phyloP scores from a whole-genome alignment of 2,797 vertebrate species.

The Neopelma chrysocephalum region DNA sequence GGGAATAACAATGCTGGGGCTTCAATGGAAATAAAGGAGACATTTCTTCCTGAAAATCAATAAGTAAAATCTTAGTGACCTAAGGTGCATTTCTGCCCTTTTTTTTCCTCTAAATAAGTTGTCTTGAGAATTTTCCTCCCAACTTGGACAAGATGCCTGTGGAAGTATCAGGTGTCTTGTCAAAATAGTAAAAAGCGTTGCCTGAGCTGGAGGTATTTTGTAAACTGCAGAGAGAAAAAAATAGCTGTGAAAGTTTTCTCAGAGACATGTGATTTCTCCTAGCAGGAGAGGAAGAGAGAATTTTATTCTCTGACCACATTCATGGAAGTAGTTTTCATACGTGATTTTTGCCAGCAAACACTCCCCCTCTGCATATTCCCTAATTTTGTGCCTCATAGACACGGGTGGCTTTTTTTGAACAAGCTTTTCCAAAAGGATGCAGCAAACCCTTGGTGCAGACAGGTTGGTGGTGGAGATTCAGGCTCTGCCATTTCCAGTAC shows the following conservation, averaged over 20 bases:
- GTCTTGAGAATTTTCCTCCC: neutral
- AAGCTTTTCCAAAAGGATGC: neutral
- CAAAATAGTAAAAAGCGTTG: neutral
- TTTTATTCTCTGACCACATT: neutral
- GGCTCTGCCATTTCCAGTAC: neutral
- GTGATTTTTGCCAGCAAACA: neutral
- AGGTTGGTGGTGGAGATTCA: neutral
- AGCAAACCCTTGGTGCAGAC: neutral
- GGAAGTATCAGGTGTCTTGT: neutral
- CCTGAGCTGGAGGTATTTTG: neutral
- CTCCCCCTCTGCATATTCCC: too few relatives aligned
- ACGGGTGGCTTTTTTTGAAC: neutral
- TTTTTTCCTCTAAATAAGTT: neutral
- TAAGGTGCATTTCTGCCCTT: neutral
- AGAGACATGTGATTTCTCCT: neutral
- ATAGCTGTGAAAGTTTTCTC: neutral
- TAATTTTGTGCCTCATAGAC: neutral
- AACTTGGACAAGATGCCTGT: neutral
- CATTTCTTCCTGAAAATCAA: neutral
- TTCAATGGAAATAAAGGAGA: neutral
- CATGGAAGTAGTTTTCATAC: neutral
- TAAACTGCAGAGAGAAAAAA: neutral
- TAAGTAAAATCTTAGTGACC: neutral
- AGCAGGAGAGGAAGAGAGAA: neutral
- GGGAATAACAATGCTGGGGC: neutral